Evolutionary conservation across 2,113 vertebrate species (phyloP).

Genomic region (Aramus guarauna): DNA sequence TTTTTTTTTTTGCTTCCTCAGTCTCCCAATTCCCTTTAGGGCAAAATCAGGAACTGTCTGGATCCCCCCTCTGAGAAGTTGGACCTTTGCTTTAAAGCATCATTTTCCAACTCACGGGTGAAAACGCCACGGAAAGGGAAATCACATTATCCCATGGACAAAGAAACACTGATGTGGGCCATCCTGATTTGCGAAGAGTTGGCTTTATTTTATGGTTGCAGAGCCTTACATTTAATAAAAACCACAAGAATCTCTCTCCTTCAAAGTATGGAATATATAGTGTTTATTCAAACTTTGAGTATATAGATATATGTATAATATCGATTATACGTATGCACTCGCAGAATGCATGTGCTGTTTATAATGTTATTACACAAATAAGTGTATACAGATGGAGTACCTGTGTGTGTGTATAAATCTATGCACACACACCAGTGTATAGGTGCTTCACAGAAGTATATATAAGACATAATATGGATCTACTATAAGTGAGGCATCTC

Average conservation of each 20-base stretch:
- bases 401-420: neutral
- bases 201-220: constrained; percentile 58
- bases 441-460: constrained; percentile 63
- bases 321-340: constrained; percentile 27
- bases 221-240: constrained; percentile 61
- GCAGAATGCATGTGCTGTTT: constrained; percentile 24
- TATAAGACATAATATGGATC: constrained; percentile 21
- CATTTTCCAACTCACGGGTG: neutral
- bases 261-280: constrained; percentile 31
- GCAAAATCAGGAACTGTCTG: neutral
- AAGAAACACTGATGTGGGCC: constrained; percentile 50
- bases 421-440: constrained; percentile 7
- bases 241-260: constrained; percentile 58
- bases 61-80: neutral
- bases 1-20: neutral
- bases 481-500: constrained; percentile 34
- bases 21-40: neutral
- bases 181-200: constrained; percentile 30
- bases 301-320: constrained; percentile 17
- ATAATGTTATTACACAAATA: constrained; percentile 52
- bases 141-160: neutral
- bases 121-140: neutral
- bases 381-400: constrained; percentile 49
- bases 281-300: constrained; percentile 58
- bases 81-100: neutral